Base-by-base conservation (phyloP, 2,113 vertebrate species). In the Nannobrachium achirus region DNA sequence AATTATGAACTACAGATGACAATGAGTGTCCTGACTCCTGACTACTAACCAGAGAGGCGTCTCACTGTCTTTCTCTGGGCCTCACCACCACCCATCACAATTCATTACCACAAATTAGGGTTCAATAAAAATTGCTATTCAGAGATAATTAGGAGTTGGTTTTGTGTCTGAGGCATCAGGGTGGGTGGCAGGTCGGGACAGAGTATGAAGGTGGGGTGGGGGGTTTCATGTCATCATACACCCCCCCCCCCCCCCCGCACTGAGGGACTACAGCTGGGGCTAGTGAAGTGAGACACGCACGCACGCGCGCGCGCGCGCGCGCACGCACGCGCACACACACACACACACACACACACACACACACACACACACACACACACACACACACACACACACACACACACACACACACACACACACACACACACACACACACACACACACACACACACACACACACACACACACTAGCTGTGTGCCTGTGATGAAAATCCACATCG, bases 31-130 rank as follows among this genome's bases (percentile, higher is more conserved):
- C 10, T 57, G 44, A 15, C 45, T 33, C 64, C 10, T 57, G 44
- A 15, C 45, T 46, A 67, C 57, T 44, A 74, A 56, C 44, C 25
- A 25, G 20, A 48, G 18, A 44, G 71, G 69, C 74, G 58, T 69
- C 38, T 70, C 63, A 18, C 64, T 85, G 79, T 83, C 66, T 86
- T 82, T 82, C 71, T 83, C 56, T 74, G 65, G 73, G 73, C 76
- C 56, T 78, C 77, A 84, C 89, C 87, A 33, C 25, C 25, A 91
- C 90, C 91, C 90, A 92, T 94, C 92, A 94, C 92, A 92, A 91
- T 92, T 92, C 91, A 93, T 95, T 95, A 94, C 91, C 91, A 88
- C 93, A 95, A 95, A 94, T 94, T 93, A 94, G 94, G 88, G 88
- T 93, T 93, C 92, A 92, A 91, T 94, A 93, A 91, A 25, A 93